These are phyloP conservation scores for Vidua macroura DNA, from an alignment of 2,113 vertebrate species.

Conservation along the genomic window DNA sequence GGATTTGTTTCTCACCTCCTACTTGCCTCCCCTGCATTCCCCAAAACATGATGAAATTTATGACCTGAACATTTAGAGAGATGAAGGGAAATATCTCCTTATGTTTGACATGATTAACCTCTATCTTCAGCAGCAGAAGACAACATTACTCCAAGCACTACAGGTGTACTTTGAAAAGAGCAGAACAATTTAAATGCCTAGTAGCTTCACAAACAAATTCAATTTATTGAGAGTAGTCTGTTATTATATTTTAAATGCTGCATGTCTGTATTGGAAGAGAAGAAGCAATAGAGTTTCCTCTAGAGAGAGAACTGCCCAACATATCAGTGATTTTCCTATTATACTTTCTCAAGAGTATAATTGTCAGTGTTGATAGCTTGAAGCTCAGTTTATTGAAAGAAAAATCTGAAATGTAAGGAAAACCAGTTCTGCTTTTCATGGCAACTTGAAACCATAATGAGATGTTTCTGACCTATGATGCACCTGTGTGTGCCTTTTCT, in stretches of 20 bases:
- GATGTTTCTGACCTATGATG: neutral
- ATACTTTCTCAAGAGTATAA: neutral
- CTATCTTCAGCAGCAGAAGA: neutral
- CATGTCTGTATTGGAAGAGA: neutral
- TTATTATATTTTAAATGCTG: neutral
- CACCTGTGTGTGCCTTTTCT: neutral
- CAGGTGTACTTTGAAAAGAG: neutral
- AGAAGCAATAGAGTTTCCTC: neutral
- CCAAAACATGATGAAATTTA: neutral
- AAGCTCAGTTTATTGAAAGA: neutral
- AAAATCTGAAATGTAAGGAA: neutral
- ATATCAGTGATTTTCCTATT: neutral
- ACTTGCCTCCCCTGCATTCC: neutral
- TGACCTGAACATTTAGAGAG: neutral
- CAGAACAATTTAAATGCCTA: neutral
- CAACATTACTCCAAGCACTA: neutral
- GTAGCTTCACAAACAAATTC: neutral
- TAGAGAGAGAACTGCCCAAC: neutral
- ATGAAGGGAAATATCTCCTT: neutral
- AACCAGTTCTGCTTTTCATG: neutral
- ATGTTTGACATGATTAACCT: neutral
- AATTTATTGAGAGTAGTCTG: neutral
- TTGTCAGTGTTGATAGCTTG: neutral
- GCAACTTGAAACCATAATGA: neutral
- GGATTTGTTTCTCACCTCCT: neutral